A percentile compares a stretch with the other conserved stretches of the same genome.
phyloP scores from a whole-genome alignment of 2,797 vertebrate species.

The Sebastes melanostomus region DNA sequence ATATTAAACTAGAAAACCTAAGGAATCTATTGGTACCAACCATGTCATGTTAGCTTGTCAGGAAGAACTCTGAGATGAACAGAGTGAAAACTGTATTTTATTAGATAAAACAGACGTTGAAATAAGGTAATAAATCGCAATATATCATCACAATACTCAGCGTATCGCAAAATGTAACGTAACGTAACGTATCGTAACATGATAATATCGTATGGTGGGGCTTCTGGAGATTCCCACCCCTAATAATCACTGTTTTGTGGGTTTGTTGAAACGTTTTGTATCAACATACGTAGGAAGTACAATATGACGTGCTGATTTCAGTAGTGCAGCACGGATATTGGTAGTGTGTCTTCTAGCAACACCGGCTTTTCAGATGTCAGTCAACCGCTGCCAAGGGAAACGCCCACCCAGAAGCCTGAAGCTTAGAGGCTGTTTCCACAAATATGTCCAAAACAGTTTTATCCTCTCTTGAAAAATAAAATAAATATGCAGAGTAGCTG shows the following conservation, averaged over 20 bases:
- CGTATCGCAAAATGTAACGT: too few species aligned
- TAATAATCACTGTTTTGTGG: neutral
- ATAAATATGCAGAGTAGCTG: neutral
- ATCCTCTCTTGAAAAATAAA: neutral
- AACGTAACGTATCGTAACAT: too few species aligned
- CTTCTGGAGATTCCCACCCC: too few species aligned
- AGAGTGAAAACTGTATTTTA: too few species aligned
- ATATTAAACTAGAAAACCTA: too few species aligned
- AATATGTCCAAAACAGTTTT: neutral
- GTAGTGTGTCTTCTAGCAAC: neutral
- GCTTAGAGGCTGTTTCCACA: neutral
- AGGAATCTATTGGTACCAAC: too few species aligned
- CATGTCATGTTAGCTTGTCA: too few species aligned
- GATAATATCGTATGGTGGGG: too few species aligned
- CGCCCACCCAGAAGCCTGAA: neutral
- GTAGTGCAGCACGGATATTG: neutral
- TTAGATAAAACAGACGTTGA: too few species aligned
- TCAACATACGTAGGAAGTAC: neutral
- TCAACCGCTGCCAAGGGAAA: neutral
- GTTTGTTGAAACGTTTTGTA: neutral
- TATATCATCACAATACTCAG: too few species aligned
- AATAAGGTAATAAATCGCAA: too few species aligned
- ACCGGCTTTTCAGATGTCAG: neutral
- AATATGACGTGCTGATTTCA: neutral
- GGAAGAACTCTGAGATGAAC: too few species aligned